Evolutionary conservation across 2,113 vertebrate genomes (phyloP), one percentile per base, ranked within the genome.

Genomic region (Pangasianodon hypophthalmus): DNA sequence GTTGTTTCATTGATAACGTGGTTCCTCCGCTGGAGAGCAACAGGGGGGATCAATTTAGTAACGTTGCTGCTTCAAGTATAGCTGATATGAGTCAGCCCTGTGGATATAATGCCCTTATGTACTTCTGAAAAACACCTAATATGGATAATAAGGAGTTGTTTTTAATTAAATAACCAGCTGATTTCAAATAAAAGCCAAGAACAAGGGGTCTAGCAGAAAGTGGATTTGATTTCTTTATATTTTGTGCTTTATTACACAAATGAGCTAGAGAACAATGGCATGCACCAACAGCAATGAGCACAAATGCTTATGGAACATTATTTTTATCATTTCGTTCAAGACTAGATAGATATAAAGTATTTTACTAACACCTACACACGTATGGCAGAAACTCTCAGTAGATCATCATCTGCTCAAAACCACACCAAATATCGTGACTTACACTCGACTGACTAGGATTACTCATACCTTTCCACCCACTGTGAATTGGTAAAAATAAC

Each of bases 351-450:
- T 58, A 83, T 21, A n/a, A 16, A 21, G 52, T 58, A 29, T 62
- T 58, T 83, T 58, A 84, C 14, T 44, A 29, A 62, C 56, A 84
- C 56, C 82, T 62, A 84, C 82, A 84, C 56, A 41, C 46, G 1
- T 50, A 80, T 80, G 77, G 46, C 46, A 29, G 26, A 50, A 83
- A 26, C 2, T 37, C 16, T 83, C 8, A 58, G 32, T 24, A 83
- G n/a, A 58, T 62, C 82, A 58, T 69, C 79, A 83, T 83, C 79
- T 83, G 87, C 62, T 83, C 46, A 50, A 3, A 67, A 79, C 9
- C 58, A 60, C 29, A 67, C 18, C n/a, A 54, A 88, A 80, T 26
- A 67, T 64, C 32, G 58, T 82, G 87, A 81, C 75, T 88, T 50
- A 52, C 32, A 48, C 64, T 1, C n/a, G 64, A n/a, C 79, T 44